Percentiles rank a stretch among this genome's conserved stretches.
These are phyloP conservation scores for Lipotes vexillifer DNA, from an alignment of 2,113 vertebrate species.

Conservation along the genomic window DNA sequence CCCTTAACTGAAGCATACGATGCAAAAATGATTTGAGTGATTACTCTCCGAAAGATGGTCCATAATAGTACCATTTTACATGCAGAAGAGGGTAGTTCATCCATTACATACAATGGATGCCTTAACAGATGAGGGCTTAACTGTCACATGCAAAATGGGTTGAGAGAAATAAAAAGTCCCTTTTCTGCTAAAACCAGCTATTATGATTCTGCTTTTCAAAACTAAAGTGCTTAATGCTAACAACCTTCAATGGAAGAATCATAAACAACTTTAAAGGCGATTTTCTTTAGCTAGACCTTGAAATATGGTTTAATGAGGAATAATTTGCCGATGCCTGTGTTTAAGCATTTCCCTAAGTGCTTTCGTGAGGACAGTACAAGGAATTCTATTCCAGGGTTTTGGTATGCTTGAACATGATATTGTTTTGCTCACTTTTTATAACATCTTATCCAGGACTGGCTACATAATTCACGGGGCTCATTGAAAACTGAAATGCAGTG, in stretches of 20 bases:
- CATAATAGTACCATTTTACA: background rate
- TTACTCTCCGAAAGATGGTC: background rate
- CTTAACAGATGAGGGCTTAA: background rate
- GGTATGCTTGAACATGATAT: background rate
- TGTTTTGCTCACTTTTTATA: background rate
- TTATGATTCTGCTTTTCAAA: background rate
- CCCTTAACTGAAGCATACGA: background rate
- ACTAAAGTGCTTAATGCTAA: constrained; percentile 1
- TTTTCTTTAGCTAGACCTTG: background rate
- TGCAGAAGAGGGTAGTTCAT: background rate
- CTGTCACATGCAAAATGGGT: background rate
- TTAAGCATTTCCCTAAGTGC: background rate
- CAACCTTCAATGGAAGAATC: background rate
- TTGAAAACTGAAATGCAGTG: background rate
- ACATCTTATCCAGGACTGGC: background rate
- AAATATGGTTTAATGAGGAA: background rate
- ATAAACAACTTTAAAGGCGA: background rate
- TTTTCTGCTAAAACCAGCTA: background rate
- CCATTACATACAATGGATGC: background rate
- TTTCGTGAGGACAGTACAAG: background rate
- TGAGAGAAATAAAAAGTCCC: background rate
- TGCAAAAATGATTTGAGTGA: background rate
- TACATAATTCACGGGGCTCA: background rate
- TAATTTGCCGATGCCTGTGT: background rate
- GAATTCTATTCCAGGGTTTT: background rate